Base-by-base conservation (phyloP, 92 coral and sea anemone species). In the Phenganax subtilis region DNA sequence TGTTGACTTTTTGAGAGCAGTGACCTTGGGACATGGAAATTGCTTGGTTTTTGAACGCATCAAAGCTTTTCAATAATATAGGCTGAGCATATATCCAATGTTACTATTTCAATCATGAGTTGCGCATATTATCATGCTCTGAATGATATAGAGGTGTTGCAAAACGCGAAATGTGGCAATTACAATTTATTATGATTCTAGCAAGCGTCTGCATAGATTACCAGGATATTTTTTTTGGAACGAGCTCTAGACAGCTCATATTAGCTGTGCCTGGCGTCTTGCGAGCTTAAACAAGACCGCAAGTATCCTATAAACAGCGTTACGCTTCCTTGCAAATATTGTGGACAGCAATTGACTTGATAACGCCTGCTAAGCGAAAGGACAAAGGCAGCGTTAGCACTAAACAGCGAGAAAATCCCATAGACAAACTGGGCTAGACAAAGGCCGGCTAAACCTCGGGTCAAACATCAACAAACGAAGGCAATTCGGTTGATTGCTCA, bases 51-150 rank as follows among this genome's bases (percentile, higher is more conserved):
- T 57, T 51, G 15, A 15, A 30, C 7, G 67, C 52, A 56, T 68
- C 27, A 76, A 76, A 52, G 20, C 64, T 17, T 54, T 62, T 0
- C 10, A 6, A 74, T 25, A 29, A 2, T 30, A 59, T 57, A 57
- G 44, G 54, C 70, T 57, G 64, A 44, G 31, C 81, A 30, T 16
- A 44, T 37, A 62, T 57, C 37, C 69, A 55, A 30, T 58, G 29
- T 76, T 16, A 76, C 58, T 76, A 57, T 76, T 76, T 76, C 25
- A 20, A 20, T 20, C 60, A 76, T 76, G 70, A 76, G 16, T 76
- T 28, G 20, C 69, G 67, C 81, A 57, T 57, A 76, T 27, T 16
- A 30, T 17, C 73, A 37, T 16, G 53, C 31, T 37, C 6, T 10
- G 30, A 30, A 53, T 10, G 73, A 30, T 51, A 29, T 10, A 68